These are phyloP conservation scores for Erethizon dorsatum DNA, from an alignment of 2,797 vertebrate genomes.

Conservation along the genomic window DNA sequence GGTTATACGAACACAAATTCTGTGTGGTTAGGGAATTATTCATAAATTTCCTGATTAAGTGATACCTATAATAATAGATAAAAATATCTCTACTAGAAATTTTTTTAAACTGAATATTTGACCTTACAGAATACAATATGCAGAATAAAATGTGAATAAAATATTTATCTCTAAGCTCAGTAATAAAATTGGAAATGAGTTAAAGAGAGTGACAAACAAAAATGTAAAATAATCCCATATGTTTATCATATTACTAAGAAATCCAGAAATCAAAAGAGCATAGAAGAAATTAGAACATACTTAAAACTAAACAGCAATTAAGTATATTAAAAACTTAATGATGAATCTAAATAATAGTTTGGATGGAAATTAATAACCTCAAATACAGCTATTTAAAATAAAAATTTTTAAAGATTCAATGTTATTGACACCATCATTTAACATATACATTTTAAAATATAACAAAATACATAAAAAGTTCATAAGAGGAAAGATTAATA, in stretches of 20 bases:
- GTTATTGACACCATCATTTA: not conserved
- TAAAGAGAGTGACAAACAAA: not conserved
- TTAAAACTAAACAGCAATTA: not conserved
- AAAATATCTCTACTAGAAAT: not conserved
- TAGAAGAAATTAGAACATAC: not conserved
- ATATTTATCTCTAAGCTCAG: not conserved
- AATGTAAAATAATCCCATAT: not conserved
- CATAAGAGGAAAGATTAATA: not conserved
- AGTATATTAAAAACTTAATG: not conserved
- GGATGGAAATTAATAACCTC: not conserved
- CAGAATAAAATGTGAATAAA: not conserved
- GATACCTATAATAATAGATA: not conserved
- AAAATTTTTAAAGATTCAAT: not conserved
- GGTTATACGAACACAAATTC: not conserved
- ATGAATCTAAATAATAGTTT: not conserved
- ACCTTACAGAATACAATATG: not conserved
- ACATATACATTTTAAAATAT: not conserved
- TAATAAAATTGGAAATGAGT: not conserved
- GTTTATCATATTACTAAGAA: conserved; percentile 5
- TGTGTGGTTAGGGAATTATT: not conserved
- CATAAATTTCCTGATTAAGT: not conserved
- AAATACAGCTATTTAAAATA: not conserved
- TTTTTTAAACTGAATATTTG: conserved; percentile 3
- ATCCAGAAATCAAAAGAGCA: not conserved
- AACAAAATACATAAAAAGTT: not conserved